phyloP scores from a whole-genome alignment of 2,797 vertebrate genomes.

The Salarias fasciatus region DNA sequence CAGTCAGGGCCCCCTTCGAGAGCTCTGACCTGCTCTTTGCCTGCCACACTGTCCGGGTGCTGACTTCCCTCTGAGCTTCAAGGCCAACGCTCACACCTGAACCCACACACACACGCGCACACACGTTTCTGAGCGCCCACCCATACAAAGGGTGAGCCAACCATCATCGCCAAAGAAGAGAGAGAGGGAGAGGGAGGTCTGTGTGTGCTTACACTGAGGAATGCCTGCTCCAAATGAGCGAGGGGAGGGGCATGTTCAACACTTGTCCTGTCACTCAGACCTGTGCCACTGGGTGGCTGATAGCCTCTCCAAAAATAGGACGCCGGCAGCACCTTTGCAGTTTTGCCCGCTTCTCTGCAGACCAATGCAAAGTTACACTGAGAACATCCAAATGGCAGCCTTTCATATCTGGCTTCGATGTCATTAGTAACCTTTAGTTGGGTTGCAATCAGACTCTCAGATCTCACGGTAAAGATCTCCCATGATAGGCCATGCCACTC shows the following conservation, averaged over 20 bases:
- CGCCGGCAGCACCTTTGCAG: constrained; percentile 41
- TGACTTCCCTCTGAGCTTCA: constrained; percentile 63
- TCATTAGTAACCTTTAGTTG: constrained; percentile 47
- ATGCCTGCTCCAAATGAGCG: constrained; percentile 73
- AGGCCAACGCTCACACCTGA: constrained; percentile 67
- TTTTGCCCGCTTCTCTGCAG: constrained; percentile 54
- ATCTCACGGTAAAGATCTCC: constrained; percentile 8
- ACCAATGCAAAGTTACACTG: constrained; percentile 51
- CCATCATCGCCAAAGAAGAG: constrained; percentile 57
- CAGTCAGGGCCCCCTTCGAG: constrained; percentile 70
- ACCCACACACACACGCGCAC: constrained; percentile 51
- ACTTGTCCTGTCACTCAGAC: constrained; percentile 87
- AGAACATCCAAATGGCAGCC: constrained; percentile 53
- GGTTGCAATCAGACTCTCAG: constrained; percentile 16
- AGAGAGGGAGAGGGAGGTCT: constrained; percentile 53
- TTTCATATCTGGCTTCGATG: constrained; percentile 49
- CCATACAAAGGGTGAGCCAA: constrained; percentile 53
- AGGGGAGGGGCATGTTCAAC: constrained; percentile 76
- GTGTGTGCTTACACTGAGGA: constrained; percentile 81
- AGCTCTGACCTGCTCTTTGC: constrained; percentile 66
- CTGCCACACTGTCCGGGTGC: constrained; percentile 63
- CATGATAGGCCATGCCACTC: constrained; percentile 2
- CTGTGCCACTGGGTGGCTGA: constrained; percentile 70
- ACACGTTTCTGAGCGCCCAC: constrained; percentile 48
- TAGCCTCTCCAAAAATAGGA: constrained; percentile 83